These are phyloP conservation scores for Lycocorax pyrrhopterus DNA, from an alignment of 2,113 vertebrate genomes.

Conservation along the genomic window DNA sequence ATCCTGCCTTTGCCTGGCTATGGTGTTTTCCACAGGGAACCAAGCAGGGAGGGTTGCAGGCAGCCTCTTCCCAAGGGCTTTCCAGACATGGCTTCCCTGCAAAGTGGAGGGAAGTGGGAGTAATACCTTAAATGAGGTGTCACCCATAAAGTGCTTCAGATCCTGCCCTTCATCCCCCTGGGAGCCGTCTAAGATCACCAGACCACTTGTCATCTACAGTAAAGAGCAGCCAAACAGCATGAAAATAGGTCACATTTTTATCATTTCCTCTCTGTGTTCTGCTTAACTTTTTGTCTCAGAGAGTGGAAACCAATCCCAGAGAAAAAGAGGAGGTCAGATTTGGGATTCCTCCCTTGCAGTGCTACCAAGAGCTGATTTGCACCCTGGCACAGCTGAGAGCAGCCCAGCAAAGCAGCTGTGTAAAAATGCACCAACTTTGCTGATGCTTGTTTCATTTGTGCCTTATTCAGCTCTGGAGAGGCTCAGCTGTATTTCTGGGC, in stretches of 20 bases:
- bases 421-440: not conserved
- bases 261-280: not conserved
- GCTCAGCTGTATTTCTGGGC: not conserved
- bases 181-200: not conserved
- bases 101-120: not conserved
- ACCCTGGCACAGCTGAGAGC: not conserved
- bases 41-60: not conserved
- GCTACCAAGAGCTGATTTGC: not conserved
- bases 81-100: not conserved
- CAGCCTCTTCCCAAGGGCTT: not conserved
- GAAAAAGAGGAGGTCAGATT: not conserved
- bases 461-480: not conserved
- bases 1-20: not conserved
- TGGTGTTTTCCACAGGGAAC: not conserved
- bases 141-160: not conserved
- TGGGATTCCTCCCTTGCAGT: not conserved
- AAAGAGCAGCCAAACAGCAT: not conserved
- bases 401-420: not conserved
- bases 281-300: not conserved
- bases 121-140: conserved; percentile 29
- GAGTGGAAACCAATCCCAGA: not conserved
- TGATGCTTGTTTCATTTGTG: not conserved
- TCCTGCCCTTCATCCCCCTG: not conserved
- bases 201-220: not conserved
- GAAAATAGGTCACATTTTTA: not conserved